Conservation (phyloP, 2,113 vertebrate genomes). For the Tauraco erythrolophus region DNA sequence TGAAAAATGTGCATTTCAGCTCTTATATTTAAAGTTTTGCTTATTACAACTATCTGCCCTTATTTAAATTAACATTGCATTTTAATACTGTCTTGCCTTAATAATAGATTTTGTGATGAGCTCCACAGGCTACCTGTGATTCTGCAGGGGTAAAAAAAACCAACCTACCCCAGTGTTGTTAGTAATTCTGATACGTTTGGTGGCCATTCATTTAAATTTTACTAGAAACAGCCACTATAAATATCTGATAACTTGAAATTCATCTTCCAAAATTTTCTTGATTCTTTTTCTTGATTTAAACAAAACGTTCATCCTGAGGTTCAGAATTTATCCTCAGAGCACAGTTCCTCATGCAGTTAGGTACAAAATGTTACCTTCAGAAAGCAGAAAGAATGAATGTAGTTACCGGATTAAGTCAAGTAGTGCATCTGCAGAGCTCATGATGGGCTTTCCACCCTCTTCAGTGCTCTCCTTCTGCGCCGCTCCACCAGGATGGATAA, state of each 20-base stretch:
- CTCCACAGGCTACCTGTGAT: neutral
- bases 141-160: neutral
- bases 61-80: neutral
- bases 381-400: neutral
- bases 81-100: neutral
- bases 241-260: neutral
- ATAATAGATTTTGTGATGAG: neutral
- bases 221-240: neutral
- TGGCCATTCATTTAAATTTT: neutral
- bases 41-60: neutral
- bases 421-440: constrained; percentile 96
- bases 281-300: neutral
- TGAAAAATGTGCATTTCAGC: neutral
- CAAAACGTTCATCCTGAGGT: neutral
- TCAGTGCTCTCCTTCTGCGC: constrained; percentile 92
- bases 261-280: neutral
- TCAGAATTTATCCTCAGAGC: neutral
- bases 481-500: constrained; percentile 94
- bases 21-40: neutral
- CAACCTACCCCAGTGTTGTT: neutral
- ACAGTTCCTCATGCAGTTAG: neutral
- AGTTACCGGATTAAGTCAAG: constrained; percentile 94
- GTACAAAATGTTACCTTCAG: neutral
- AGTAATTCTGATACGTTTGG: neutral
- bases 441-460: constrained; percentile 90